These are phyloP conservation scores for Megaleporinus macrocephalus DNA, from an alignment of 2,113 vertebrate species.

Conservation along the genomic window DNA sequence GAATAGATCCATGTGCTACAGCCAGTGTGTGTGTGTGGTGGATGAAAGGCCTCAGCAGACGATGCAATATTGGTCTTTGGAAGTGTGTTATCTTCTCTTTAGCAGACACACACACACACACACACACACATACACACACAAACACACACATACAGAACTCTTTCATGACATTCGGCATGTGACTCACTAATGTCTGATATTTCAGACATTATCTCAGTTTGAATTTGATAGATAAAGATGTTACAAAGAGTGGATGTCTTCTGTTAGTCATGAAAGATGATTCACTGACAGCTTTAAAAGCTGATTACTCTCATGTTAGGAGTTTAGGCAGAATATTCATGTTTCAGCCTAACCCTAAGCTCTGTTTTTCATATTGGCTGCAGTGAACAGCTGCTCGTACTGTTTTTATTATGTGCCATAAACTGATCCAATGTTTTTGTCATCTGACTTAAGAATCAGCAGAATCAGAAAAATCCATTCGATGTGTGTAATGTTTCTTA, in stretches of 20 bases:
- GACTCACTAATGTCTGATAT: not conserved
- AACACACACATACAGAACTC: not conserved
- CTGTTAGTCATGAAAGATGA: not conserved
- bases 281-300: not conserved
- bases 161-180: not conserved
- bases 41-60: not conserved
- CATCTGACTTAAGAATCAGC: too few species aligned
- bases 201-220: not conserved
- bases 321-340: not conserved
- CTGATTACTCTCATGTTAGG: not conserved
- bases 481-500: too few species aligned
- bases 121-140: not conserved
- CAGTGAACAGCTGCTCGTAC: not conserved
- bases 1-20: not conserved
- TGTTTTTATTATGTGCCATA: too few species aligned
- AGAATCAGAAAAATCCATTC: too few species aligned
- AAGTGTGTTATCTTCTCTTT: conserved; percentile 26
- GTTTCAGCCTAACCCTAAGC: not conserved
- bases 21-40: not conserved
- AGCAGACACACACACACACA: not conserved
- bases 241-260: not conserved
- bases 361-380: not conserved
- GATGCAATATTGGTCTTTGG: not conserved
- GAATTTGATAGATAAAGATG: not conserved
- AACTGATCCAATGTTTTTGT: too few species aligned